These are phyloP conservation scores for Tetheella fluctuosa DNA, from an alignment of 2,888 invertebrate species.

Conservation along the genomic window DNA sequence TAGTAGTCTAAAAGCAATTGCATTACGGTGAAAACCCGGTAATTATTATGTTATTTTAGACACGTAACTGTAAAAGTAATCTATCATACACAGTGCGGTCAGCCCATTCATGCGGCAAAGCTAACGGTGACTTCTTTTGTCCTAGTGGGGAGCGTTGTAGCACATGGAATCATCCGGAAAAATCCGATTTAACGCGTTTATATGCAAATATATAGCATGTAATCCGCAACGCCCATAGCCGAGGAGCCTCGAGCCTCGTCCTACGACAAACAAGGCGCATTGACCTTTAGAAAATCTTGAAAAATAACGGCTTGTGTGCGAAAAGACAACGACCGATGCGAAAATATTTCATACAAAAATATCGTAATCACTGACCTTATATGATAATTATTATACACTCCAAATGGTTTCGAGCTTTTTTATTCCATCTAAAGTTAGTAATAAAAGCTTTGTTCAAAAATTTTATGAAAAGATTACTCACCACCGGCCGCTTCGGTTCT, in stretches of 20 bases:
- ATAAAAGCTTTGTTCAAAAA: slow-evolving; percentile 27
- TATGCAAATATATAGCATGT: slow-evolving; percentile 47
- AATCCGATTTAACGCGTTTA: slow-evolving; percentile 40
- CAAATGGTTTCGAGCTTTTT: background rate
- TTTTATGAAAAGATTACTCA: slow-evolving; percentile 63
- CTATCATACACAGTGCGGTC: slow-evolving; percentile 43
- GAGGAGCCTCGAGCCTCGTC: slow-evolving; percentile 47
- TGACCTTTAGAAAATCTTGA: slow-evolving; percentile 76
- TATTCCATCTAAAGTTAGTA: background rate
- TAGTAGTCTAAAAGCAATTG: slow-evolving; percentile 12
- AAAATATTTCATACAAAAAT: slow-evolving; percentile 21
- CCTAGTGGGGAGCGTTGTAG: slow-evolving; percentile 22
- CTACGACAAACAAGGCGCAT: slow-evolving; percentile 62
- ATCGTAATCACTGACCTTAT: slow-evolving; percentile 36
- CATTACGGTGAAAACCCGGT: slow-evolving; percentile 27
- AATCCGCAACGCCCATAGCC: slow-evolving; percentile 50
- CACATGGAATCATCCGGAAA: slow-evolving; percentile 38
- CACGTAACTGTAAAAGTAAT: slow-evolving; percentile 54
- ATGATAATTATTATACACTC: slow-evolving; percentile 13
- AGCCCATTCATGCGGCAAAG: slow-evolving; percentile 60
- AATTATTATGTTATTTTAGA: slow-evolving; percentile 51
- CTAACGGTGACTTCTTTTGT: slow-evolving; percentile 53
- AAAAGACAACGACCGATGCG: slow-evolving; percentile 36
- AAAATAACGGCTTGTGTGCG: slow-evolving; percentile 74
- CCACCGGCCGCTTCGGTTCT: slow-evolving; percentile 64